These are phyloP conservation scores for Neolamprologus falcicula DNA, from an alignment of 2,113 vertebrate species.

Conservation along the genomic window DNA sequence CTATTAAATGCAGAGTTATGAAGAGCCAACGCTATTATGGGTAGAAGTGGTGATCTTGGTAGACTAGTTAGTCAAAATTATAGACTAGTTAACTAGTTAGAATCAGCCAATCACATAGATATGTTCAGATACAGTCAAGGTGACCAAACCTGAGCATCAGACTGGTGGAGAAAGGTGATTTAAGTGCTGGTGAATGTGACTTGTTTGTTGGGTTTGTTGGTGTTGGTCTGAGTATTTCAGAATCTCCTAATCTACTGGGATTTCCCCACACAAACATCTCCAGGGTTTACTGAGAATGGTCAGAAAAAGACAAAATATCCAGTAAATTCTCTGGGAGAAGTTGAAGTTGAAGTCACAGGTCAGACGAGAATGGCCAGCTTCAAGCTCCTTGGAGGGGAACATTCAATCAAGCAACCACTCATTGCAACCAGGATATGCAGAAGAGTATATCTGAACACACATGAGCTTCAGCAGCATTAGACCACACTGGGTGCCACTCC, in stretches of 20 bases:
- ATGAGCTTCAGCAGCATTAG: background rate
- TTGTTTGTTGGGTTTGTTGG: background rate
- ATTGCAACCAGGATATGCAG: background rate
- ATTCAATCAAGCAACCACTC: rapidly evolving
- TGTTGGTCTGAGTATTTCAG: background rate
- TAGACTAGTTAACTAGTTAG: background rate
- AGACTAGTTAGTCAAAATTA: background rate
- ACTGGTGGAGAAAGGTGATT: background rate
- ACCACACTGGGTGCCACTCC: background rate
- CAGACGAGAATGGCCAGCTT: background rate
- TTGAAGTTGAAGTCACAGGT: background rate
- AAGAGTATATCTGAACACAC: background rate
- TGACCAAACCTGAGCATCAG: background rate
- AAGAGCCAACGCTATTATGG: background rate
- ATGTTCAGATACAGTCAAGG: background rate
- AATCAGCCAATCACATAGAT: background rate
- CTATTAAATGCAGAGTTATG: background rate
- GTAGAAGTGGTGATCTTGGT: background rate
- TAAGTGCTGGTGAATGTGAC: background rate
- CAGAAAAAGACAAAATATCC: background rate
- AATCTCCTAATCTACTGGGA: background rate
- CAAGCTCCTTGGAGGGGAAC: background rate
- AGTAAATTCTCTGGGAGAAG: background rate
- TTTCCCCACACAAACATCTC: rapidly evolving
- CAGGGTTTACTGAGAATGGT: background rate